These are phyloP conservation scores for Drosophila miranda DNA, from an alignment of 1,140 invertebrate species.

Conservation along the genomic window DNA sequence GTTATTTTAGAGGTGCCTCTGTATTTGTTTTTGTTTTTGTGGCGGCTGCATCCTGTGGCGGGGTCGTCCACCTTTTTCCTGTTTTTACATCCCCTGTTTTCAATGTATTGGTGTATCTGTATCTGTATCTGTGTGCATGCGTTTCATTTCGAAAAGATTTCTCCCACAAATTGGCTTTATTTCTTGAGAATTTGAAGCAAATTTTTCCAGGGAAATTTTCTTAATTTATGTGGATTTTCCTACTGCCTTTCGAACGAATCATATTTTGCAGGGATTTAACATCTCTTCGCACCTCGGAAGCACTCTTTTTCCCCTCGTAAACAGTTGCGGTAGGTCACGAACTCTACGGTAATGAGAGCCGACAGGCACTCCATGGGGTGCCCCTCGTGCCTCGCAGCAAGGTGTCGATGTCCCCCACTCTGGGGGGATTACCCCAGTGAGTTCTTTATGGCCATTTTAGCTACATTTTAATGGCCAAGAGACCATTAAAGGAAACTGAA, in stretches of 20 bases:
- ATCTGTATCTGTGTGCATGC: slow-evolving; percentile 4
- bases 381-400: slow-evolving; percentile 15
- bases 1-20: not conserved
- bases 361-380: slow-evolving; percentile 21
- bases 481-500: slow-evolving; percentile 4
- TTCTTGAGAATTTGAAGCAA: not conserved
- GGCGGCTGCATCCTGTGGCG: slow-evolving; percentile 29
- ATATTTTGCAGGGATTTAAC: not conserved
- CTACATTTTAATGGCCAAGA: slow-evolving; percentile 28
- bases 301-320: slow-evolving; percentile 2
- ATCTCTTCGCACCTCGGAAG: slow-evolving; percentile 25
- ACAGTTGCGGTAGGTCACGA: slow-evolving; percentile 43
- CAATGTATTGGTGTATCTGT: slow-evolving; percentile 8
- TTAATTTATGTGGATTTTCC: not conserved
- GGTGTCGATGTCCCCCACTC: not conserved
- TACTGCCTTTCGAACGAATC: slow-evolving; percentile 16
- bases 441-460: slow-evolving; percentile 29
- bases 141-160: not conserved
- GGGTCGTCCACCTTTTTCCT: slow-evolving; percentile 71
- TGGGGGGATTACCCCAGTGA: slow-evolving; percentile 26
- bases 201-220: not conserved
- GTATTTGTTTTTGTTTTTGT: slow-evolving; percentile 8
- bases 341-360: slow-evolving; percentile 34
- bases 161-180: slow-evolving; percentile 32
- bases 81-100: slow-evolving; percentile 20